phyloP scores from a whole-genome alignment of 2,113 vertebrate species.

The Podilymbus podiceps region DNA sequence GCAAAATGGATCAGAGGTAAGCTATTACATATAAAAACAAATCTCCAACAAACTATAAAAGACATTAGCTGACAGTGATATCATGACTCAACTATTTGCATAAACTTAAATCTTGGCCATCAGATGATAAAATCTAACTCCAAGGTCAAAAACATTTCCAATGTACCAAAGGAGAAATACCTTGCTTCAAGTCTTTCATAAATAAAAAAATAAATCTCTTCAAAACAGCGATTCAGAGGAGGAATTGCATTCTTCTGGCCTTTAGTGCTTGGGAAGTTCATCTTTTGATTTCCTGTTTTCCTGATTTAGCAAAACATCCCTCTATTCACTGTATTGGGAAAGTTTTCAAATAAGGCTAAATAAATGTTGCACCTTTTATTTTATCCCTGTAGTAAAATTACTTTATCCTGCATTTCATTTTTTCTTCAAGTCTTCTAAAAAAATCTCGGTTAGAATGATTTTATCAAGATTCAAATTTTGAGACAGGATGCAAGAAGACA shows the following conservation, averaged over 20 bases:
- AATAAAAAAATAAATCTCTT: not conserved
- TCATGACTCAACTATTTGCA: not conserved
- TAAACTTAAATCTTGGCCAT: not conserved
- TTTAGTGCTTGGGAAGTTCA: not conserved
- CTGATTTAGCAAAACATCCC: not conserved
- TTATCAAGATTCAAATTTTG: not conserved
- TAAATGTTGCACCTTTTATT: not conserved
- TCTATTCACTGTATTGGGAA: not conserved
- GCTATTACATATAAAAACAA: not conserved
- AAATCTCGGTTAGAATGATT: not conserved
- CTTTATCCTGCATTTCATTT: not conserved
- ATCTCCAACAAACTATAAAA: not conserved
- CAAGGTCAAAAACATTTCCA: not conserved
- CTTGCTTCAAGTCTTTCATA: not conserved
- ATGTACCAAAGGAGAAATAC: not conserved
- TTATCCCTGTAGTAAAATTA: not conserved
- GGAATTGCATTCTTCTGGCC: not conserved
- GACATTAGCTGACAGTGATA: not conserved
- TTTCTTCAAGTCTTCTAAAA: not conserved
- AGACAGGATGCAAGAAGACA: not conserved
- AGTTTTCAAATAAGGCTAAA: not conserved
- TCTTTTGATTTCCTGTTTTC: not conserved
- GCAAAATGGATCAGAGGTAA: not conserved
- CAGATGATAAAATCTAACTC: not conserved
- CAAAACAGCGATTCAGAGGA: not conserved